Evolutionary conservation across 2,113 vertebrate species (phyloP), one percentile per base, ranked within the genome.

Genomic region (Epinephelus cyanopodus): DNA sequence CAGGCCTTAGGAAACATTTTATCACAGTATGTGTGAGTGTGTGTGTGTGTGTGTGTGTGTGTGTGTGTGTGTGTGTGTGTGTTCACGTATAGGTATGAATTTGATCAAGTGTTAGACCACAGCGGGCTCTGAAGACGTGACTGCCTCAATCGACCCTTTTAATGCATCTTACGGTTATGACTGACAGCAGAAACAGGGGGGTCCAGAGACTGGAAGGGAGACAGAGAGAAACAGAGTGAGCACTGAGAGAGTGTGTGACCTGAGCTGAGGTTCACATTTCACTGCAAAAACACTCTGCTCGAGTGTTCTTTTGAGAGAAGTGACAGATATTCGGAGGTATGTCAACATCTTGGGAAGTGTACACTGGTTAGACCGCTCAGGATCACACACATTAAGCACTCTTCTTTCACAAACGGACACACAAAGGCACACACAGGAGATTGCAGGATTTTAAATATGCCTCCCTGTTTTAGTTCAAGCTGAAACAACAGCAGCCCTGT

Each of bases 271-370:
- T 89, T 93, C 79, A 53, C n/a, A 17, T 91, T 93, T 92, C 90
- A 63, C 76, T 88, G 72, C 47, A 29, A 92, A 91, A 93, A 93
- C 89, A 93, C 48, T 68, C 61, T 4, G 45, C 66, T 37, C 18
- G 53, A 79, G 72, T 27, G 48, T 45, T 83, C 79, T 81, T 88
- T 42, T 53, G 72, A 88, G 76, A 91, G 83, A 90, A 82, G 69
- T 82, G 89, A 92, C 86, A 93, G 71, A 93, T 83, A 91, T 85
- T 80, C 78, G 0, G 77, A 91, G 83, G 90, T 91, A 90, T 92
- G 88, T 92, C 91, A 92, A 92, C 89, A 90, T 79, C 27, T 18
- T 56, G 56, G 66, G 79, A 92, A 83, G 79, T 75, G 83, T 85
- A 82, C 65, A 47, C 50, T 52, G 80, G 64, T 88, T 53, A 33